Percentiles rank a stretch among this genome's conserved stretches.
Evolutionary conservation across 2,888 invertebrate genomes (phyloP).

Genomic region (Ommatoiulus sabulosus): DNA sequence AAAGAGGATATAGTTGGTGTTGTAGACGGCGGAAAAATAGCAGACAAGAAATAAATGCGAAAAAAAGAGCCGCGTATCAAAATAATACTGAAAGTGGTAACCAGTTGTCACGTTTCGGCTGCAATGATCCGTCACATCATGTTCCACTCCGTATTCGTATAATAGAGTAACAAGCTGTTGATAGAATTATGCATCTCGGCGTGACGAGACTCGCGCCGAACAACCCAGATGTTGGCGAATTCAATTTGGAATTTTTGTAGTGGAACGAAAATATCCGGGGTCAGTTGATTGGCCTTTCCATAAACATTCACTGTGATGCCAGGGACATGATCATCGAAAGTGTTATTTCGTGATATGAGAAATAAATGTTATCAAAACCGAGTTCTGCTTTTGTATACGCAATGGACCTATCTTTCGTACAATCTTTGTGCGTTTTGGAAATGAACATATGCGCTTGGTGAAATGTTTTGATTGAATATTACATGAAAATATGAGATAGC

Average conservation of each 20-base stretch:
- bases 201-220: not conserved
- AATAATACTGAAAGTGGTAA: not conserved
- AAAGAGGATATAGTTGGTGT: not conserved
- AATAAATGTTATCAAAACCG: too few species aligned
- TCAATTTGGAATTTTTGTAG: not conserved
- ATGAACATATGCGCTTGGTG: too few species aligned
- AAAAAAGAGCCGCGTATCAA: not conserved
- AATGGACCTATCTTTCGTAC: too few species aligned
- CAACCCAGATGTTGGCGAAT: not conserved
- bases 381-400: too few species aligned
- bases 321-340: too few species aligned
- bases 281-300: not conserved
- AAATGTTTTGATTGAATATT: too few species aligned
- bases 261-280: not conserved
- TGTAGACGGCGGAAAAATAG: not conserved
- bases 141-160: not conserved
- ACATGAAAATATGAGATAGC: too few species aligned
- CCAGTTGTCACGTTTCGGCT: not conserved
- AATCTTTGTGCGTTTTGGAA: too few species aligned
- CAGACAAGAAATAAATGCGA: not conserved
- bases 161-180: slow-evolving; percentile 16
- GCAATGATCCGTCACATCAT: not conserved
- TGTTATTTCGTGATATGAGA: too few species aligned
- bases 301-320: too few species aligned
- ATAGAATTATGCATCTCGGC: not conserved